Base-by-base conservation (phyloP, 2,113 vertebrate species). In the Macrotus californicus region DNA sequence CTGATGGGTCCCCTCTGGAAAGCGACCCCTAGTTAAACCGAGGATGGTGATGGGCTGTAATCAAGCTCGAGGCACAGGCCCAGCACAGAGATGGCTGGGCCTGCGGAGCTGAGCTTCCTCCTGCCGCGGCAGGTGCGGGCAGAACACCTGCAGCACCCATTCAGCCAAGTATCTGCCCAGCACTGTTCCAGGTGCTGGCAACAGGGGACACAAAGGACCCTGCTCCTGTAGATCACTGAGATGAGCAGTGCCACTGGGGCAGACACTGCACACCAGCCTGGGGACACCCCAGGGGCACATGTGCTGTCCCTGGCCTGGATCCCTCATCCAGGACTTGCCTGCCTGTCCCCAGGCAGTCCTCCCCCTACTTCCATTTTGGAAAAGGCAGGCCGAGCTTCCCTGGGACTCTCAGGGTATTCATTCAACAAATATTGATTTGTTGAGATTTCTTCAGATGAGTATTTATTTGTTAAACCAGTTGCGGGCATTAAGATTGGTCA, bases 391-490 rank as follows among this genome's bases (percentile, higher is more conserved):
- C 7, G 12, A 76, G 43, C 67, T 69, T 91, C 89, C 77, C 61
- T 31, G 16, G 77, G 77, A 79, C 50, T 92, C 59, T 76, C 46
- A 5, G 36, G 85, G 43, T 82, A 56, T 73, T 95, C 70, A 59
- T 16, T 95, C 66, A 88, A 41, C 73, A 73, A 24, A 24, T 93
- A 81, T 82, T 88, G 82, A 66, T 81, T 80, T 54, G 39, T 46
- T 64, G 39, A 82, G 36, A 31, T 90, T 26, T 95, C 61, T 70
- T 72, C 56, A 43, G 56, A 26, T 79, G 92, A 73, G 1, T 9
- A 66, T 94, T 39, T 92, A 34, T 72, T 69, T 43, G 61, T 83
- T 43, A 50, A 87, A 14, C 31, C 48, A 64, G 2, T 15, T 1
- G 67, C 69, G 64, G 81, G n/a, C 59, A 2, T 72, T 54, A 29